Evolutionary conservation across 1,140 invertebrate genomes (phyloP).

Genomic region (Trichonephila clavata): DNA sequence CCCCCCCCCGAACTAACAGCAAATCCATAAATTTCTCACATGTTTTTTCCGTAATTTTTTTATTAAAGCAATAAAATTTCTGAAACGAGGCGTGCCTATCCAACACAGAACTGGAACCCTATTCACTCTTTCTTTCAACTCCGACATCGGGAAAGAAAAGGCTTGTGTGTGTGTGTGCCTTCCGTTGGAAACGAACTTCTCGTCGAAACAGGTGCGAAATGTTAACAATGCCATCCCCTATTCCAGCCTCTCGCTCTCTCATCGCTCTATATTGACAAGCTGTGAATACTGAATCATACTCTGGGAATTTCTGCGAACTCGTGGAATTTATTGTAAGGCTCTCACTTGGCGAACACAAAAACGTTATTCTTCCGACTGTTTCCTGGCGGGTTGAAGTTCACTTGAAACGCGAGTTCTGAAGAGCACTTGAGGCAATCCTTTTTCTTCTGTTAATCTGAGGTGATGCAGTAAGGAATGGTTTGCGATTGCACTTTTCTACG

Average conservation of each 20-base stretch:
- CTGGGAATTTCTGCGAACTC: slow-evolving; percentile 37
- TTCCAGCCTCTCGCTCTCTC: slow-evolving; percentile 1
- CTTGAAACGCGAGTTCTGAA: slow-evolving; percentile 53
- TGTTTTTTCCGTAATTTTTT: no score
- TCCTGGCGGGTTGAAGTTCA: slow-evolving; percentile 14
- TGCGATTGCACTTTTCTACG: slow-evolving; percentile 49
- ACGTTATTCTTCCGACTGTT: slow-evolving; percentile 18
- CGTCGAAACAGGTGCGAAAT: slow-evolving; percentile 35
- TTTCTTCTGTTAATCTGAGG: slow-evolving; percentile 43
- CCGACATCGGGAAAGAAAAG: not conserved
- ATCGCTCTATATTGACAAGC: slow-evolving; percentile 35
- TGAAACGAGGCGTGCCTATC: not conserved
- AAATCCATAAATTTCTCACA: no score
- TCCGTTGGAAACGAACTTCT: not conserved
- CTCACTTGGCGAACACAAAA: slow-evolving; percentile 2
- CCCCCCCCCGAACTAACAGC: no score
- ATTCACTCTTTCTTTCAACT: not conserved
- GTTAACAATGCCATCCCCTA: slow-evolving; percentile 32
- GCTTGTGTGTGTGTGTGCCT: not conserved
- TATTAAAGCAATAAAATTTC: no score
- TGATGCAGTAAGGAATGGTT: slow-evolving; percentile 37
- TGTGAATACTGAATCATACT: slow-evolving; percentile 35
- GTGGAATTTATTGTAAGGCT: slow-evolving; percentile 34
- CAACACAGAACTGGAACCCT: no score
- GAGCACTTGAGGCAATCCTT: slow-evolving; percentile 51